A percentile compares a stretch with the other conserved stretches of the same genome.
Evolutionary conservation across 2,113 vertebrate genomes (phyloP).

Genomic region (Trogon surrucura): DNA sequence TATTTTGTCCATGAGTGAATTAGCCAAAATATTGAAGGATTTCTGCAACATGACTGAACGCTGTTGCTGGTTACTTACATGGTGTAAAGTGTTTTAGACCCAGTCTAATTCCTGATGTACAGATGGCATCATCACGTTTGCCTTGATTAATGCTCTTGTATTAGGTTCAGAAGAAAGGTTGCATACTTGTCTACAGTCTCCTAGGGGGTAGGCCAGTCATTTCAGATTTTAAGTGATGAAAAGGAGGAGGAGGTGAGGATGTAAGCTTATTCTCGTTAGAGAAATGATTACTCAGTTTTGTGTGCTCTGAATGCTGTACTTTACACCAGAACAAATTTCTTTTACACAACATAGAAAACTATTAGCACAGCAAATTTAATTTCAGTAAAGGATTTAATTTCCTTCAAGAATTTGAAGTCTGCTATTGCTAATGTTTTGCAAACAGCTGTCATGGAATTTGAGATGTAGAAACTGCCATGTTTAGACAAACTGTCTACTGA

Average conservation of each 20-base stretch:
- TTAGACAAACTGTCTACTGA: neutral
- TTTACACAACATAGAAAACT: neutral
- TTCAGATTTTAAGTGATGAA: neutral
- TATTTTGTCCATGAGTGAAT: neutral
- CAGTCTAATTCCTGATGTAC: neutral
- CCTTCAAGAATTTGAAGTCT: neutral
- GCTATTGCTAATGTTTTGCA: neutral
- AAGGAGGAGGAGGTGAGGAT: neutral
- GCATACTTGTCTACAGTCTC: neutral
- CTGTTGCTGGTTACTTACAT: neutral
- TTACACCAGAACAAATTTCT: neutral
- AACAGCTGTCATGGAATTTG: conserved; percentile 4
- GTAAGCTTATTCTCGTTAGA: neutral
- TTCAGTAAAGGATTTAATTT: neutral
- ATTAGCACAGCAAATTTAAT: neutral
- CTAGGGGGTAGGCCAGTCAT: neutral
- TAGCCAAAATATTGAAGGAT: neutral
- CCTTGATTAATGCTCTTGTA: neutral
- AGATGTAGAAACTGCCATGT: neutral
- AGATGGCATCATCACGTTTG: neutral
- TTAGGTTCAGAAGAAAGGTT: neutral
- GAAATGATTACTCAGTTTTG: neutral
- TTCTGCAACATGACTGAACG: neutral
- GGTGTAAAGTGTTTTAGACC: neutral
- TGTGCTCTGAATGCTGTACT: neutral